phyloP scores from a whole-genome alignment of 2,888 invertebrate genomes.

The Hypomecis punctinalis region DNA sequence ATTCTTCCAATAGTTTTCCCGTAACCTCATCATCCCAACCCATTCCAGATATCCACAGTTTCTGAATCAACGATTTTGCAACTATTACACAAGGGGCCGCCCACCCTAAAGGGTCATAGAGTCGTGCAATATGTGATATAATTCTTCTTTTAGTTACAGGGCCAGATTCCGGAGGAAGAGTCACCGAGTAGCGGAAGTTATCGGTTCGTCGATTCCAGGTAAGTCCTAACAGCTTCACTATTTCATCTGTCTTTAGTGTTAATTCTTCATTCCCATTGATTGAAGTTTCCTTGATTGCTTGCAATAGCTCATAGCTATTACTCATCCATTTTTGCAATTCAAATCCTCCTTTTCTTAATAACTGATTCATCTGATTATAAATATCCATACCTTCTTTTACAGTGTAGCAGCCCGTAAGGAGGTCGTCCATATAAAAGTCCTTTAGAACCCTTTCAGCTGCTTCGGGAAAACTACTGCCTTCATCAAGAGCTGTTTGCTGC shows the following conservation, averaged over 20 bases:
- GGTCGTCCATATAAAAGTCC: slow-evolving; percentile 35
- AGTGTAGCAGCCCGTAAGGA: slow-evolving; percentile 39
- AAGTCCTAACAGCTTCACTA: slow-evolving; percentile 47
- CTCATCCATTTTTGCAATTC: too few species aligned
- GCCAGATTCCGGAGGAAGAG: slow-evolving; percentile 29
- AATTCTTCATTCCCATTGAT: slow-evolving; percentile 42
- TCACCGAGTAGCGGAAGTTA: slow-evolving; percentile 44
- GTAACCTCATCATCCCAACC: slow-evolving; percentile 48
- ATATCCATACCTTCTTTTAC: slow-evolving; percentile 38
- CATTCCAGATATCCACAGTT: slow-evolving; percentile 48
- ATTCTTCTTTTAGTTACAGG: slow-evolving; percentile 52
- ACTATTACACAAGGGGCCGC: slow-evolving; percentile 45
- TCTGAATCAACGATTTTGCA: slow-evolving; percentile 51
- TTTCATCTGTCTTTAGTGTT: slow-evolving; percentile 39
- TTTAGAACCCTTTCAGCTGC: slow-evolving; percentile 33
- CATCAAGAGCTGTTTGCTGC: slow-evolving; percentile 47
- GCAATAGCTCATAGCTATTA: too few species aligned
- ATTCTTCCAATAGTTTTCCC: slow-evolving; percentile 15
- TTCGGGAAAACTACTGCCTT: slow-evolving; percentile 39
- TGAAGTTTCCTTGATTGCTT: too few species aligned
- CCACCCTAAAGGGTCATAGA: slow-evolving; percentile 55
- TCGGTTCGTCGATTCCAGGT: slow-evolving; percentile 48
- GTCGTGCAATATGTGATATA: slow-evolving; percentile 46
- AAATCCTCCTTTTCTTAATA: too few species aligned
- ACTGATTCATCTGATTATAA: slow-evolving; percentile 38